These are phyloP conservation scores for Drosophila sturtevanti DNA, from an alignment of 1,140 invertebrate species.

Conservation along the genomic window DNA sequence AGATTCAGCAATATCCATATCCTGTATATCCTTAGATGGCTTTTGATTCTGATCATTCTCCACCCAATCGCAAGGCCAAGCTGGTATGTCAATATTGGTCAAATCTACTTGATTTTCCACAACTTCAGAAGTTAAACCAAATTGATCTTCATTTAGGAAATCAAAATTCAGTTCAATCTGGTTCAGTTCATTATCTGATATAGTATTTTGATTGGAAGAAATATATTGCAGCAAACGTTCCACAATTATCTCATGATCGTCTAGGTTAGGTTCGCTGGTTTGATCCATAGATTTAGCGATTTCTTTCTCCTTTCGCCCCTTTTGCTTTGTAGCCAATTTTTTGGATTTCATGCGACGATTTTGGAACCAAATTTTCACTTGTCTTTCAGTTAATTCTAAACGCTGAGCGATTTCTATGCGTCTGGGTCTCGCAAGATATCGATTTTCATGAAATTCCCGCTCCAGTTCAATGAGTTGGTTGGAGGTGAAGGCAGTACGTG, in stretches of 20 bases:
- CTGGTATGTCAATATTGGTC: not conserved
- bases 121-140: not conserved
- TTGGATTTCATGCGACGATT: conserved; percentile 78
- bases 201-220: not conserved
- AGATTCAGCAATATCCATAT: not conserved
- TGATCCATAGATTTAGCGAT: not conserved
- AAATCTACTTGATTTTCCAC: not conserved
- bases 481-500: conserved; percentile 91
- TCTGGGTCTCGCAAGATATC: conserved; percentile 90
- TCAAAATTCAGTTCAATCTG: not conserved
- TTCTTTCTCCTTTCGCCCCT: not conserved
- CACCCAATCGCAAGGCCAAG: conserved; percentile 21
- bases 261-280: not conserved
- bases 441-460: conserved; percentile 84
- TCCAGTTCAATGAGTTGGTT: conserved; percentile 88
- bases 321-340: conserved; percentile 44
- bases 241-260: conserved; percentile 55
- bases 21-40: not conserved
- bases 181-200: not conserved
- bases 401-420: conserved; percentile 90
- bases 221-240: conserved; percentile 57
- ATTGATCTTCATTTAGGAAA: not conserved
- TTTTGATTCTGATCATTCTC: not conserved
- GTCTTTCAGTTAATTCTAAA: conserved; percentile 89
- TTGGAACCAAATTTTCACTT: conserved; percentile 95